Evolutionary conservation across 2,113 vertebrate genomes (phyloP), one percentile per base, ranked within the genome.

Genomic region (Meleagris gallopavo): DNA sequence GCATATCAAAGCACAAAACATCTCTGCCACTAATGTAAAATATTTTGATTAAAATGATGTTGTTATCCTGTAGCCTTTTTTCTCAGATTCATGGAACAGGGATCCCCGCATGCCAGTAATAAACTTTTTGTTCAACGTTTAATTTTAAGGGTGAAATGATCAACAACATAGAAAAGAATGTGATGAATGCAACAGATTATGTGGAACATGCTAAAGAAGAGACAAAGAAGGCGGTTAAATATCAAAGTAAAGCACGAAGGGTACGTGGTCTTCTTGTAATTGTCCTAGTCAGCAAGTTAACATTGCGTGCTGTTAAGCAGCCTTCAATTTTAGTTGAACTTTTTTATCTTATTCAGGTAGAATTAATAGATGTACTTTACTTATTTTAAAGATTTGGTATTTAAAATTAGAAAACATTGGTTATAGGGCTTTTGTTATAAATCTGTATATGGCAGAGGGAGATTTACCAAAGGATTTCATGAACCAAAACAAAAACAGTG

Each of bases 101-200:
- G 17, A n/a, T 34, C 13, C 4, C 2, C 13, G 13, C 41, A 24
- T 57, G 40, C 20, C 43, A 60, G 0, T 89, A 58, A 82, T 5
- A 15, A 21, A 12, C 54, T 0, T n/a, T 88, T 46, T 18, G 19
- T 72, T 71, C 12, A 20, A 48, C 80, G 46, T 86, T 75, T 21
- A 50, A 5, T 97, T 93, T 97, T 38, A 86, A 99, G 99, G 99
- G 99, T 6, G 99, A 99, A 55, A 99, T 99, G 99, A 98, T 99
- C 72, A 98, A 99, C 97, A 99, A 98, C 97, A 99, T 99, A 61
- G 99, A 99, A 88, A 99, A 98, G 41, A 99, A 99, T 0, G 98
- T 99, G 22, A 97, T 96, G 94, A 99, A 98, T 22, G 98, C 99
- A 0, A 91, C 96, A 2, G 99, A 99, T 78, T 99, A 99, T 0